Evolutionary conservation across 2,888 invertebrate species (phyloP), one percentile per base, ranked within the genome.

Genomic region (Harmothoe impar): DNA sequence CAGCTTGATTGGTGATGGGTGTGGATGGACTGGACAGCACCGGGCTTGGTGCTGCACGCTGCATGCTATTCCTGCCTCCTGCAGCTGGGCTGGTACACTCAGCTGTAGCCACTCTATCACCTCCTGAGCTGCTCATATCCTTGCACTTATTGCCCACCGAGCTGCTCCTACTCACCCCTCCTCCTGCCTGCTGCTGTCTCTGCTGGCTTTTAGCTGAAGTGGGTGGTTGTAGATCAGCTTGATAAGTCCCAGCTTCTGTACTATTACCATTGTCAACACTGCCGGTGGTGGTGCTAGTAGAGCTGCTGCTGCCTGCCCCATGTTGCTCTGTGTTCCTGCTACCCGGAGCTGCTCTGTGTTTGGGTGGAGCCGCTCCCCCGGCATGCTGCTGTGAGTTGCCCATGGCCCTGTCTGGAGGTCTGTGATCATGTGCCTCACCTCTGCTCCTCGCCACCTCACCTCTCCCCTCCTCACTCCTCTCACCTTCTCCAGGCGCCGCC

Each of bases 251-350:
- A 62, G 62, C 62, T n/a, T 15, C 62, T 62, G 23, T n/a, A 62
- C 62, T n/a, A 62, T 62, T 12, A 62, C 62, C 62, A 62, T n/a
- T 72, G 72, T 72, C 72, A 62, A 62, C 62, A 62, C 72, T 72
- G 15, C 31, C 72, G 5, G 29, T 10, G 25, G 7, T 62, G 20
- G 23, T 15, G 3, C 12, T 43, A 43, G 62, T 72, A 0, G 72
- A 72, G 29, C 72, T 72, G 72, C 72, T 72, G 15, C 25, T 25
- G 5, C 5, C 3, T 43, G 5, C 43, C 10, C 43, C 10, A 43
- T 43, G 43, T 10, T 43, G 62, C 62, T 62, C 62, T n/a, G n/a
- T n/a, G n/a, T n/a, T n/a, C n/a, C n/a, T n/a, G n/a, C n/a, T n/a
- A n/a, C n/a, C 20, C 5, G 3, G 23, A 20, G 20, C 62, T 62